Evolutionary conservation across 2,888 invertebrate genomes (phyloP).

Genomic region (Polia nebulosa): DNA sequence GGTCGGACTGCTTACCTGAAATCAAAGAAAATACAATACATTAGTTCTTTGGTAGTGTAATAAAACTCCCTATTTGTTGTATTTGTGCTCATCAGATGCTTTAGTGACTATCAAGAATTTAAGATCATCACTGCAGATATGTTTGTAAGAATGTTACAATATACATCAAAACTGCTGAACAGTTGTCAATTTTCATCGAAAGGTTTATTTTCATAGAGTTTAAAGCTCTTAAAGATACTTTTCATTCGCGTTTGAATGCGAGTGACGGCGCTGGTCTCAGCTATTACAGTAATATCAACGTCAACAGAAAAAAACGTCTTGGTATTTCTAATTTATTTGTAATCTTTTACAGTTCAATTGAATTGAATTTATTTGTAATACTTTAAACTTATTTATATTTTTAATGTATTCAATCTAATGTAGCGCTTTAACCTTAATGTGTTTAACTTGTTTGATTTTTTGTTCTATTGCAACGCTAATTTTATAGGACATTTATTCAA

Average conservation of each 20-base stretch:
- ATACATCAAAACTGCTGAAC: background rate
- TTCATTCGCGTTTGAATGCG: background rate
- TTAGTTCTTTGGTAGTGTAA: background rate
- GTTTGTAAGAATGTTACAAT: background rate
- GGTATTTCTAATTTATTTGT: no score
- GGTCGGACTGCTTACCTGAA: constrained; percentile 96
- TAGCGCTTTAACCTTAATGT: no score
- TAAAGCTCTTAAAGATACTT: background rate
- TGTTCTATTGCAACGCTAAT: no score
- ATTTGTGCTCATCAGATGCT: no score
- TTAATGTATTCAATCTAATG: no score
- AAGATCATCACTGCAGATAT: background rate
- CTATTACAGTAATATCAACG: background rate
- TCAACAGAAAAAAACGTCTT: no score
- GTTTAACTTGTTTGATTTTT: no score
- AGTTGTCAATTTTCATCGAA: background rate
- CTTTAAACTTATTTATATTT: no score
- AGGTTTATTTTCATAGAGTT: background rate
- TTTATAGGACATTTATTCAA: no score
- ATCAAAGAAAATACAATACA: constrained; percentile 69
- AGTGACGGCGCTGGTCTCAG: background rate
- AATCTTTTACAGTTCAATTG: no score
- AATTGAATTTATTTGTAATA: no score
- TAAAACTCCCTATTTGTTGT: no score
- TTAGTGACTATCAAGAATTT: background rate